Evolutionary conservation across 2,797 vertebrate genomes (phyloP), one percentile per base, ranked within the genome.

Genomic region (Mus spretus): DNA sequence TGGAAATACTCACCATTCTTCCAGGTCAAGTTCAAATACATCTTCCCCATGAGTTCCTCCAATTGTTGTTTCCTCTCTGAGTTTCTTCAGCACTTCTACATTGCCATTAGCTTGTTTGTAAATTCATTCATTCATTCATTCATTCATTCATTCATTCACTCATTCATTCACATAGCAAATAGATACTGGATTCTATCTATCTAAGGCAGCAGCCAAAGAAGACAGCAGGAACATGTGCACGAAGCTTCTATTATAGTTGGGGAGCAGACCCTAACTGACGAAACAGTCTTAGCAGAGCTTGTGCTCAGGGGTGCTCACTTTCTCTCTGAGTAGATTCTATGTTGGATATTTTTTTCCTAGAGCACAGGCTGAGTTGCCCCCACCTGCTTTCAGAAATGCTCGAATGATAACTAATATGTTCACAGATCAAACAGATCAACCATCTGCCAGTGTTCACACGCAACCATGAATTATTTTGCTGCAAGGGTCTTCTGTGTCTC

Each of bases 161-260:
- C 53, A 7, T 15, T 89, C 40, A n/a, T 31, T 90, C 24, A 59
- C 5, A 91, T 31, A 22, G 40, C 3, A 26, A n/a, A 34, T 72
- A 61, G 34, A 9, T 67, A 11, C 4, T 55, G 37, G n/a, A 15
- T 3, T 37, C 82, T 2, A 57, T 47, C 37, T 34, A 9, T 75
- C 40, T 14, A 5, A 40, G 20, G 55, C 31, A 80, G 17, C 17
- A 37, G 28, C 24, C 70, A 77, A 72, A 70, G 47, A 61, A 63
- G 47, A 79, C 2, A 31, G 34, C 19, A 11, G 47, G 15, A 53
- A n/a, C 0, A 15, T 31, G 17, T 31, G 7, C n/a, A 0, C 10
- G 28, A 59, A 31, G 24, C 17, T 63, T 24, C 67, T 28, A 40
- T 4, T 31, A 12, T 0, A 26, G 4, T 24, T 44, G 19, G 75